Conservation (phyloP, 2,113 vertebrate genomes). For the Cygnus atratus region DNA sequence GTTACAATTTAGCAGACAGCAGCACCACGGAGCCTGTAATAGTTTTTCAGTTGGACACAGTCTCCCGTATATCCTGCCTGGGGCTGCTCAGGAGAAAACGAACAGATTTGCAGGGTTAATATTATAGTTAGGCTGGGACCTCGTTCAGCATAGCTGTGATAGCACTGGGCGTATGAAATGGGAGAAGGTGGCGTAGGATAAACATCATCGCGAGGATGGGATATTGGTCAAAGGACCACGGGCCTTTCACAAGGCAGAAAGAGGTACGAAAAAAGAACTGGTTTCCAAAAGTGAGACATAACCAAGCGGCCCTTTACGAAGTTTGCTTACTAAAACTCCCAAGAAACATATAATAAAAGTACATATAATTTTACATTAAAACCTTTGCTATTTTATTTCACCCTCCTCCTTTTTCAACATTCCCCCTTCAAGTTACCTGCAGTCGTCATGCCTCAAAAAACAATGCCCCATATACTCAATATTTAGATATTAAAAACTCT, state of each 20-base stretch:
- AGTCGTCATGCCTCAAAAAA: not conserved
- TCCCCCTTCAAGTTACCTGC: not conserved
- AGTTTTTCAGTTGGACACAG: constrained; percentile 74
- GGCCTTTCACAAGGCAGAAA: not conserved
- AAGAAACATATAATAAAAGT: not conserved
- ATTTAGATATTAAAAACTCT: not conserved
- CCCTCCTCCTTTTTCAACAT: not conserved
- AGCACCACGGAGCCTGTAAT: constrained; percentile 33
- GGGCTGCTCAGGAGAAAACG: constrained; percentile 66
- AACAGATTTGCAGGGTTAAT: constrained; percentile 78
- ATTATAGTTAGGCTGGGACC: constrained; percentile 72
- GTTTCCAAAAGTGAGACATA: not conserved
- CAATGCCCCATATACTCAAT: not conserved
- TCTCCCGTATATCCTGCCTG: constrained; percentile 57
- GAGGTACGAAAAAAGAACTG: not conserved
- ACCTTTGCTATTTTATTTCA: not conserved
- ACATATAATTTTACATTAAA: not conserved
- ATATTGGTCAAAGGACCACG: not conserved
- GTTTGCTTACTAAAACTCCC: not conserved
- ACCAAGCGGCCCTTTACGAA: not conserved
- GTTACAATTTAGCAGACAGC: constrained; percentile 50
- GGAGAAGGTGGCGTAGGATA: constrained; percentile 27
- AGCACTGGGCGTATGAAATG: not conserved
- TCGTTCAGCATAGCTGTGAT: constrained; percentile 59
- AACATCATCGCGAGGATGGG: constrained; percentile 43